Evolutionary conservation across 2,888 invertebrate genomes (phyloP).

Genomic region (Trissonchulus sp.): DNA sequence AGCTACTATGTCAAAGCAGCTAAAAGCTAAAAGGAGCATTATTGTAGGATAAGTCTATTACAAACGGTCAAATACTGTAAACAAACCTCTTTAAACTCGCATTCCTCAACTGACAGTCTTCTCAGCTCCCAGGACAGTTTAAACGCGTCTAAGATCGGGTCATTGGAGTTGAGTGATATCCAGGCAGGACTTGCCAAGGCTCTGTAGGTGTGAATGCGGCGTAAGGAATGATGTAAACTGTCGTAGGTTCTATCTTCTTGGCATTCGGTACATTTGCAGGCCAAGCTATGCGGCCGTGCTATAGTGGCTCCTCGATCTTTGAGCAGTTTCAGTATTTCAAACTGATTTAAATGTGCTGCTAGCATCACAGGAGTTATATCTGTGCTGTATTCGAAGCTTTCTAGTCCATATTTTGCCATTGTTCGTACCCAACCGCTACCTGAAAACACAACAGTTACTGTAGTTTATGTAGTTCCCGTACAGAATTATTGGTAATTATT

Average conservation of each 20-base stretch:
- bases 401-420: slow-evolving; percentile 52
- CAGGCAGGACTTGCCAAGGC: slow-evolving; percentile 60
- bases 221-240: slow-evolving; percentile 58
- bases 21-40: too few species aligned
- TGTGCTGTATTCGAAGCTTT: slow-evolving; percentile 58
- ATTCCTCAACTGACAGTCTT: slow-evolving; percentile 56
- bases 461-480: too few species aligned
- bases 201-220: slow-evolving; percentile 58
- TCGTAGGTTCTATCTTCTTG: slow-evolving; percentile 54
- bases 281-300: slow-evolving; percentile 55
- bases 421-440: slow-evolving; percentile 58
- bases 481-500: too few species aligned
- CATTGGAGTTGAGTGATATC: slow-evolving; percentile 58
- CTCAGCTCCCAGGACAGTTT: slow-evolving; percentile 58
- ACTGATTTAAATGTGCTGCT: slow-evolving; percentile 59
- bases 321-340: slow-evolving; percentile 59
- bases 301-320: slow-evolving; percentile 55
- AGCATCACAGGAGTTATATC: slow-evolving; percentile 57
- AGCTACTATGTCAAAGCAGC: too few species aligned
- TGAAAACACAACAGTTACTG: background rate
- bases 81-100: slow-evolving; percentile 59
- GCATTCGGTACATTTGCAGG: slow-evolving; percentile 56
- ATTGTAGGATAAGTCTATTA: too few species aligned
- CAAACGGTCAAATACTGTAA: too few species aligned
- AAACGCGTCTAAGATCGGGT: slow-evolving; percentile 59